Base-by-base conservation (phyloP, 2,888 invertebrate genomes). In the Gandaritis pyraliata region DNA sequence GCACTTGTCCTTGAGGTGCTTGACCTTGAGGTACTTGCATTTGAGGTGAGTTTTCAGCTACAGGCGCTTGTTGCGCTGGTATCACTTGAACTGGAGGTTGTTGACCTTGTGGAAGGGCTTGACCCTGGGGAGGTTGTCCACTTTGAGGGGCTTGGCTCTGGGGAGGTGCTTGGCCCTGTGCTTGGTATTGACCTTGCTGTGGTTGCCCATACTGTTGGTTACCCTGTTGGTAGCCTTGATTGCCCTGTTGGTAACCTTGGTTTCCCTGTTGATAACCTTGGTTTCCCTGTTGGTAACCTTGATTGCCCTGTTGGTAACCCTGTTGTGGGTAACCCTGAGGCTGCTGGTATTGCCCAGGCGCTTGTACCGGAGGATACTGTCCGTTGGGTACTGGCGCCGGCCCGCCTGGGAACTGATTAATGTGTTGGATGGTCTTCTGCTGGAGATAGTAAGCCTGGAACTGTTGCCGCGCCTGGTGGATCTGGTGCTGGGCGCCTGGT, bases 401-500 rank as follows among this genome's bases (percentile, higher is more conserved):
- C 51, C 75, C 45, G 51, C 60, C 62, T 68, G 78, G 84, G 43
- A 65, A 74, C 49, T 73, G 76, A 38, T 71, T 73, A 5, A 67
- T 56, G 13, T 68, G 68, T 29, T 71, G 66, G 8, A 69, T 51
- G 0, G 73, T 75, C 62, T 82, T 83, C 16, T 85, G 83, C 60
- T 84, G 81, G 57, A 81, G 81, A 59, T 81, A 82, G 4, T 78
- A 74, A 13, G 59, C 59, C 15, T 81, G 79, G 67, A 76, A 82
- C 64, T 83, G 81, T 41, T 85, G 82, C 10, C 83, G 79, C 1
- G 86, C 87, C 66, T 86, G 86, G 30, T 87, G 83, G 33, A 90
- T 82, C 68, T 92, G 90, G 64, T 88, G 87, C 55, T 88, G 82
- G 0, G 88, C 83, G 6, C 90, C 90, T 1, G 91, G 88, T 2